phyloP scores from a whole-genome alignment of 2,797 vertebrate species.

The Anolis apletophallus region DNA sequence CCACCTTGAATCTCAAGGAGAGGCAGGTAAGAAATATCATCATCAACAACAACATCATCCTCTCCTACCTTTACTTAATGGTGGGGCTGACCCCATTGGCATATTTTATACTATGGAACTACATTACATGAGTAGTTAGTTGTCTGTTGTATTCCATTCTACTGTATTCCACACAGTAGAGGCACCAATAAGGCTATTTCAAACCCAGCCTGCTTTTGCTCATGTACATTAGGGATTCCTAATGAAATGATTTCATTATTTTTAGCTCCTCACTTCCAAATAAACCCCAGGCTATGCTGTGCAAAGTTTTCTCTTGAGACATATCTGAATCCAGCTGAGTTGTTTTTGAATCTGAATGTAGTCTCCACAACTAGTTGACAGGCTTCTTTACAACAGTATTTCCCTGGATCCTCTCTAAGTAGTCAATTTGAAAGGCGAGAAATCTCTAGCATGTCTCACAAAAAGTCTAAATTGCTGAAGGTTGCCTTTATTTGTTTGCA shows the following conservation, averaged over 20 bases:
- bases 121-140: neutral
- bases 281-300: neutral
- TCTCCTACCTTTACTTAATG: too few relatives aligned
- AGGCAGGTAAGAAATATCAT: too few relatives aligned
- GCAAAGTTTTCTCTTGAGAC: neutral
- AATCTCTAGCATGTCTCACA: neutral
- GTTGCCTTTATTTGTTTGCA: neutral
- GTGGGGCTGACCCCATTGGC: too few relatives aligned
- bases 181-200: neutral
- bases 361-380: constrained; percentile 8
- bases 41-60: too few relatives aligned
- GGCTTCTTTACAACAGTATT: constrained; percentile 22
- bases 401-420: neutral
- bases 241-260: neutral
- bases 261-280: neutral
- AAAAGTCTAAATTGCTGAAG: neutral
- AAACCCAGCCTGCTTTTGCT: neutral
- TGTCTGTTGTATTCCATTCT: neutral
- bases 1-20: too few relatives aligned
- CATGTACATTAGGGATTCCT: neutral
- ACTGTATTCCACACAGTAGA: neutral
- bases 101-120: too few relatives aligned
- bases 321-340: neutral
- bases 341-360: neutral
- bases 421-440: neutral